Evolutionary conservation across 2,113 vertebrate species (phyloP), one percentile per base, ranked within the genome.

Genomic region (Phalacrocorax pelagicus): DNA sequence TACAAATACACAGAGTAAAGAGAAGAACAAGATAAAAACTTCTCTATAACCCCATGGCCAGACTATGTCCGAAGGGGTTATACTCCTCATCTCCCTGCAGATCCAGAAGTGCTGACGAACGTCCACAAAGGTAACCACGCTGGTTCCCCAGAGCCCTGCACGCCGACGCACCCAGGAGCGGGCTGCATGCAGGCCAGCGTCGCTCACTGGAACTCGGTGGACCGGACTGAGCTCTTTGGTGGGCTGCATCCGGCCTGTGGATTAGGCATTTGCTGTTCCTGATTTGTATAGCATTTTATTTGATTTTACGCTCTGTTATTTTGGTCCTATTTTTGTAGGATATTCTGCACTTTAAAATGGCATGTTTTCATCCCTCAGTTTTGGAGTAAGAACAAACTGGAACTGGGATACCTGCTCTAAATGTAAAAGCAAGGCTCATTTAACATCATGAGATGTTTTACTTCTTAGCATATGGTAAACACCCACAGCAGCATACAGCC

Each of bases 111-210:
- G 1, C 18, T 12, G 57, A 46, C 36, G 14, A 34, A 40, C 40
- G 11, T 1, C 61, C 34, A 4, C 30, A 57, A 6, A 12, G 18
- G 11, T 4, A 11, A 14, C 6, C 3, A 5, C 2, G 10, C 30
- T 3, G 20, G 52, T 10, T 32, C 42, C 57, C 54, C 12, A 2
- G 20, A 38, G 67, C 18, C 32, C 13, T 2, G 1, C 4, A 1
- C 34, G 10, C 15, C 8, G 3, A 12, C 1, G 5, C 12, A 5
- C 2, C 15, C 24, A 3, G 38, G 27, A 16, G 27, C 2, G 1
- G 54, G 34, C 46, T 69, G 27, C 15, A 0, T 5, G 21, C 40
- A 2, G 8, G 49, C 42, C 26, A 14, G n/a, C 8, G 24, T 23
- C 30, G 2, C 19, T 32, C 3, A 4, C 40, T 30, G n/a, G 32